These are phyloP conservation scores for Pipra filicauda DNA, from an alignment of 2,113 vertebrate genomes.

Conservation along the genomic window DNA sequence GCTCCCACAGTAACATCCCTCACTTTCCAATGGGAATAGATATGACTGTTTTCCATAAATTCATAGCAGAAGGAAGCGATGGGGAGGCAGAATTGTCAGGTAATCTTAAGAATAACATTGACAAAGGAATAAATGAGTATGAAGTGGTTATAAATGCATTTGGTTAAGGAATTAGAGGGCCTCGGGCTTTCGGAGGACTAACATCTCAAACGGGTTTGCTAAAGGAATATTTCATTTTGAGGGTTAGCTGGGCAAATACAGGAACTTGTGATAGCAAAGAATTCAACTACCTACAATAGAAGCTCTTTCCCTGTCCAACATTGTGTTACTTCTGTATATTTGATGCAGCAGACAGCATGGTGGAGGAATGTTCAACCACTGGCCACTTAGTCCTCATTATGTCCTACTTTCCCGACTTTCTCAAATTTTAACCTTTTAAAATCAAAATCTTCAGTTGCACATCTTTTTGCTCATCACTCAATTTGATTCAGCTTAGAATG, in stretches of 20 bases:
- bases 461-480: neutral
- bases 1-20: neutral
- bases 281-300: neutral
- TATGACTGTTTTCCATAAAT: neutral
- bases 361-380: neutral
- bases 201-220: neutral
- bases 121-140: neutral
- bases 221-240: neutral
- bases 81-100: neutral
- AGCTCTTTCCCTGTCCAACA: neutral
- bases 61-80: neutral
- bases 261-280: neutral
- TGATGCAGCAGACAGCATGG: neutral
- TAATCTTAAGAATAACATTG: neutral
- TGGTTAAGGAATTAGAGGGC: neutral
- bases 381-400: neutral
- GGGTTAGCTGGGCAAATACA: neutral
- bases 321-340: neutral
- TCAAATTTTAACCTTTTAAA: neutral
- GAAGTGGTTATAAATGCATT: neutral
- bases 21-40: neutral
- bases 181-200: neutral
- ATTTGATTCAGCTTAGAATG: neutral
- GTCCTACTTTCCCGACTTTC: neutral
- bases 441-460: neutral